These are phyloP conservation scores for Acanthornis magna DNA, from an alignment of 2,797 vertebrate species.

Conservation along the genomic window DNA sequence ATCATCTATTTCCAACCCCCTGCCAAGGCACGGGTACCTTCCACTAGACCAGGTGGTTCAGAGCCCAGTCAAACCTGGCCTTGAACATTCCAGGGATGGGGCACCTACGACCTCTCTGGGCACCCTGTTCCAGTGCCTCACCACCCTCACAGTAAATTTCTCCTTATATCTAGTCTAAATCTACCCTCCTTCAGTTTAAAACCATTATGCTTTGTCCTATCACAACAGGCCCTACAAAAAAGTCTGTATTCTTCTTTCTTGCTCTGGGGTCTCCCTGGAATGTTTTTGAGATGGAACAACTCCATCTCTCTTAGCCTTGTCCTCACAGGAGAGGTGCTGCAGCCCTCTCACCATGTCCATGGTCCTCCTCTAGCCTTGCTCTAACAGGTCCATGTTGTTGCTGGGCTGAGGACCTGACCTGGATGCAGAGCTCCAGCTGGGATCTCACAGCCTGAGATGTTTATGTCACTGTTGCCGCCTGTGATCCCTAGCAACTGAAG, in stretches of 20 bases:
- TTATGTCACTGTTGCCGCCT: not conserved
- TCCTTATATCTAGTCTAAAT: not conserved
- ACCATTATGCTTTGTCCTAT: not conserved
- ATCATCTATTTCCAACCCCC: not conserved
- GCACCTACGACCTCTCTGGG: accelerated
- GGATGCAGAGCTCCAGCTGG: not conserved
- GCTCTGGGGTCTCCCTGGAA: not conserved
- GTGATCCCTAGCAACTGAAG: not conserved
- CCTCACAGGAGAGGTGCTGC: not conserved
- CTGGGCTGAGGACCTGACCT: not conserved
- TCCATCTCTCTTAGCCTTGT: not conserved
- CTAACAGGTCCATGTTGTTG: not conserved
- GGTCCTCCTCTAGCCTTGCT: not conserved
- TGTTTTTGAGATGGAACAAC: not conserved
- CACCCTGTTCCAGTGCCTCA: not conserved
- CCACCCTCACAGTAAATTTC: not conserved
- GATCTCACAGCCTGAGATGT: not conserved
- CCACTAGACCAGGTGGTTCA: not conserved
- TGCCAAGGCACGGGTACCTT: not conserved
- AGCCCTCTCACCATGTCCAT: not conserved
- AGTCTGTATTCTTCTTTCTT: not conserved
- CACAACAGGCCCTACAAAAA: not conserved
- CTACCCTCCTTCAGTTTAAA: not conserved
- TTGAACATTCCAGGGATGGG: not conserved
- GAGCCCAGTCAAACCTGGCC: not conserved